Base-by-base conservation (phyloP, 1,140 invertebrate genomes). In the Drosophila bipectinata region DNA sequence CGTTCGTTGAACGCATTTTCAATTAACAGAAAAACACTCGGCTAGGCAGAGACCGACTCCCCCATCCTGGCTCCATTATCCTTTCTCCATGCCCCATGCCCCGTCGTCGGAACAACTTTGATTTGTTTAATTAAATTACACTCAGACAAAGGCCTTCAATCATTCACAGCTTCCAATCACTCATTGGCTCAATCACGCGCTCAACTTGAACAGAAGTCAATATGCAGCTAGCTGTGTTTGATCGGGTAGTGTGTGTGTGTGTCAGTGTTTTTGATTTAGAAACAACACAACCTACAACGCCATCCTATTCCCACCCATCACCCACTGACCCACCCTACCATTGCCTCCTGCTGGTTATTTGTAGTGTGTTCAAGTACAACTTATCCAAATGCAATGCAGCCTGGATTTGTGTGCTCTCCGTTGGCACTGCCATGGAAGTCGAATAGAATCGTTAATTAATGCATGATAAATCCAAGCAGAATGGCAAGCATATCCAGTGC, bases 71-170 rank as follows among this genome's bases (percentile, higher is more conserved):
- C 37, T 18, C 45, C 34, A 44, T 37, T 37, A 37, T 34, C 21
- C 45, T 21, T 5, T 28, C 47, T 45, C 37, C 47, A 18, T 44
- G 41, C 44, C 45, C 14, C 51, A 44, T 44, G 5, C 14, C 51
- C 37, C 34, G 3, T 37, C 37, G 8, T 10, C 24, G 30, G 37
- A 34, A 55, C 53, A 64, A 77, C 74, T 68, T 82, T 87, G 82
- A 87, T 87, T 87, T 87, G 82, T 87, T 87, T 87, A 87, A 87
- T 87, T 87, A 87, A 87, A 87, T 87, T 87, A 87, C 83, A 82
- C 79, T 87, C 83, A 79, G 71, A 88, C 82, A 87, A 79, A 87
- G 74, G 82, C 83, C 75, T 87, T 87, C 82, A 88, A 87, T 87
- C 82, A 88, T 87, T 87, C 83, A 87, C 83, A 88, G 83, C 74